Base-by-base conservation (phyloP, 2,797 vertebrate species). In the Schizopygopsis pylzovi region DNA sequence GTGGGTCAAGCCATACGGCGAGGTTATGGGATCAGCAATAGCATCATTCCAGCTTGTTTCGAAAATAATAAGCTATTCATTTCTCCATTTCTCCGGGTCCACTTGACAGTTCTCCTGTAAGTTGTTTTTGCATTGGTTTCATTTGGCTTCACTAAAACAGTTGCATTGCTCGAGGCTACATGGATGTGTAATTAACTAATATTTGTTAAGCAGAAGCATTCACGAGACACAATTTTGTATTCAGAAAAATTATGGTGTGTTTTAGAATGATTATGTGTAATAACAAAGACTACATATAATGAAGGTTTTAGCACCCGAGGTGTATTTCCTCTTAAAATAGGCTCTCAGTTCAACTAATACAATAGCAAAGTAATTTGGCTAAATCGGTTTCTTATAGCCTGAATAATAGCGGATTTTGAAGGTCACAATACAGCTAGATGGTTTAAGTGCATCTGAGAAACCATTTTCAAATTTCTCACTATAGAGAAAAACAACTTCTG, bases 151-250 rank as follows among this genome's bases (percentile, higher is more conserved):
- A 20, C 65, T 83, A 56, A 88, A 73, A 49, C 81, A 85, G 80
- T 70, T 54, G 25, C 59, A 67, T 47, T 12, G 79, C 82, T 73
- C 39, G 20, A 52, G 79, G 82, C 81, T 73, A 28, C 13, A 56
- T 22, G 45, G 39, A 85, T 86, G 45, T 73, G 75, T 82, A 90
- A 89, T 87, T 87, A 86, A 84, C 82, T 85, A 61, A 85, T 41
- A 20, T 72, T 78, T 80, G 77, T 68, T 73, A 72, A 87, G 85
- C 65, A 54, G 63, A 80, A 56, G 59, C 59, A 45, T 85, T 88
- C 65, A 89, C 80, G 81, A 80, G 45, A 72, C 33, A 5, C 11
- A 52, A 22, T 78, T 73, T 80, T 85, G 56, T 75, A 83, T 78
- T 81, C 71, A 81, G 59, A 43, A 79, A 84, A 84, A 82, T 77